These are phyloP conservation scores for Todiramphus chloris DNA, from an alignment of 2,113 vertebrate genomes.

Conservation along the genomic window DNA sequence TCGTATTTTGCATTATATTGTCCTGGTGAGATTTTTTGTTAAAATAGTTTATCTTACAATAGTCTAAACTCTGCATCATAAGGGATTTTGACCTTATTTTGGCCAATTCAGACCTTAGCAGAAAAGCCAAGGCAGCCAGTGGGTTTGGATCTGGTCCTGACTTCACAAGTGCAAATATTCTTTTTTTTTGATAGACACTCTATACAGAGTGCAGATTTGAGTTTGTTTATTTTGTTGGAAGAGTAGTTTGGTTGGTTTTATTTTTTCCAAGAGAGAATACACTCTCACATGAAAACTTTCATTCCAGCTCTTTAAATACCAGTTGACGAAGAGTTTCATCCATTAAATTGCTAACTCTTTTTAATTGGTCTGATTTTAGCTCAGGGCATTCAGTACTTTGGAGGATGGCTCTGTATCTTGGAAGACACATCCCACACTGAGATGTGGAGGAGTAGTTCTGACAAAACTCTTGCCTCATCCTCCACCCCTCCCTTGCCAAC, in stretches of 20 bases:
- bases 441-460: constrained; percentile 46
- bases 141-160: background rate
- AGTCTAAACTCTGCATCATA: background rate
- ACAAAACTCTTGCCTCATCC: constrained; percentile 50
- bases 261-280: background rate
- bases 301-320: constrained; percentile 30
- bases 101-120: background rate
- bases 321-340: background rate
- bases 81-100: background rate
- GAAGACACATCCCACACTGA: constrained; percentile 28
- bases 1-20: background rate
- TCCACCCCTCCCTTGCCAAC: constrained; percentile 38
- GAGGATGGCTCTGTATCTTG: background rate
- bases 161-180: background rate
- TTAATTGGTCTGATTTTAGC: constrained; percentile 33
- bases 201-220: background rate
- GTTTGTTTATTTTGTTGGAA: background rate
- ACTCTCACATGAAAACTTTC: background rate
- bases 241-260: background rate
- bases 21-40: background rate
- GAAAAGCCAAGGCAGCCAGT: background rate
- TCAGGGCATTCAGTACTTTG: background rate
- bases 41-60: background rate
- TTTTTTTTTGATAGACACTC: background rate
- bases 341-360: background rate